Percentiles rank a stretch among this genome's conserved stretches.
These are phyloP conservation scores for Hoplostethus atlanticus DNA, from an alignment of 2,797 vertebrate genomes.

Conservation along the genomic window DNA sequence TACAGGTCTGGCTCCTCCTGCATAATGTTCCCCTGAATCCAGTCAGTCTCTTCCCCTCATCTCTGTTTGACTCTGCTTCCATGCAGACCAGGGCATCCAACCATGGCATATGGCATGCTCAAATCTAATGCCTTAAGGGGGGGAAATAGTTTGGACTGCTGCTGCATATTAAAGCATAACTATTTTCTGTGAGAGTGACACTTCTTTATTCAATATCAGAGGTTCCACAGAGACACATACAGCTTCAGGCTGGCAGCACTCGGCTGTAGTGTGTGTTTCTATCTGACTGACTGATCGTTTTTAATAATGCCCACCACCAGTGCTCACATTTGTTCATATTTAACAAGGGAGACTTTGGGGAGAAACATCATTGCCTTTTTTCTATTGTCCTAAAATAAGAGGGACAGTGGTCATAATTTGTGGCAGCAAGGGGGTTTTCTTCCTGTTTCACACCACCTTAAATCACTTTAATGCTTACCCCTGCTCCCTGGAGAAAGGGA, in stretches of 20 bases:
- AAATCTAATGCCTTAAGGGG: constrained; percentile 43
- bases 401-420: constrained; percentile 49
- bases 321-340: constrained; percentile 65
- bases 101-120: constrained; percentile 30
- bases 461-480: background rate
- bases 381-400: constrained; percentile 48
- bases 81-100: constrained; percentile 43
- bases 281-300: constrained; percentile 76
- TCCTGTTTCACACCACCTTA: background rate
- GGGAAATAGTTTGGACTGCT: constrained; percentile 40
- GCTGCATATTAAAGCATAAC: constrained; percentile 60
- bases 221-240: constrained; percentile 54
- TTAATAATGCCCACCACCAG: constrained; percentile 63
- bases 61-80: constrained; percentile 40
- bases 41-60: constrained; percentile 17
- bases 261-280: constrained; percentile 43
- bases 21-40: background rate
- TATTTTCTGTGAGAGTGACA: constrained; percentile 60
- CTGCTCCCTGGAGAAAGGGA: background rate
- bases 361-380: constrained; percentile 39
- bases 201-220: constrained; percentile 66
- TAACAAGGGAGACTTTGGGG: constrained; percentile 51
- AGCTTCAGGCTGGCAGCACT: constrained; percentile 65
- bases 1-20: constrained; percentile 10
- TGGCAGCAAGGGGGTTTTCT: constrained; percentile 17